Base-by-base conservation (phyloP, 2,888 invertebrate species). In the Embidobia sp. region DNA sequence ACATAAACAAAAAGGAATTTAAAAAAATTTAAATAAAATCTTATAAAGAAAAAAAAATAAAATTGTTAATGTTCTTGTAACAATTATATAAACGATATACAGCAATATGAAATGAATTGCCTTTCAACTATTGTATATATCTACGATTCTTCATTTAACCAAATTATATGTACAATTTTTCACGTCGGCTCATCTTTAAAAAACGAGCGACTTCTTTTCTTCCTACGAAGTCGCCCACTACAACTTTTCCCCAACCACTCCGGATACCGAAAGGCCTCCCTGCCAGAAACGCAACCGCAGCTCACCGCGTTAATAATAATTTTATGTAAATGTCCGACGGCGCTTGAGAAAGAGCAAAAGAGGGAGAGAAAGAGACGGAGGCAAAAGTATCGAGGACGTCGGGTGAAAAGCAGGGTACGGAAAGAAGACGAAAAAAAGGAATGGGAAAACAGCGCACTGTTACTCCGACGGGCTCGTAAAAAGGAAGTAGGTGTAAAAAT, bases 291-390 rank as follows among this genome's bases (percentile, higher is more conserved):
- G 81, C 81, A 80, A 81, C 82, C 80, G 78, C 78, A 73, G 72
- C 75, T 72, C 69, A 61, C 53, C 78, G 80, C 82, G 81, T 83
- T 84, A 82, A 86, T 85, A 86, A 86, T 86, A 86, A 86, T 86
- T 85, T 85, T 84, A 86, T 86, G 86, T 81, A 86, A 86, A 85
- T 85, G 83, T 83, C 82, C 78, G 78, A 77, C 80, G 73, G 70
- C 67, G 79, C 42, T 61, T 27, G 75, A 70, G 53, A 53, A 37
- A 22, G 19, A 63, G 26, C 46, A 49, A 29, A 11, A 26, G 46
- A 10, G 26, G 19, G 15, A 29, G 10, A 49, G 22, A 22, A 19
- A 29, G 33, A 31, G 55, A 53, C 44, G 48, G 63, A 27, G 57
- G 35, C 66, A 64, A 51, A 61, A 51, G 66, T 77, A 72, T 77